Evolutionary conservation across 2,888 invertebrate species (phyloP).

Genomic region (Eupithecia exiguata): DNA sequence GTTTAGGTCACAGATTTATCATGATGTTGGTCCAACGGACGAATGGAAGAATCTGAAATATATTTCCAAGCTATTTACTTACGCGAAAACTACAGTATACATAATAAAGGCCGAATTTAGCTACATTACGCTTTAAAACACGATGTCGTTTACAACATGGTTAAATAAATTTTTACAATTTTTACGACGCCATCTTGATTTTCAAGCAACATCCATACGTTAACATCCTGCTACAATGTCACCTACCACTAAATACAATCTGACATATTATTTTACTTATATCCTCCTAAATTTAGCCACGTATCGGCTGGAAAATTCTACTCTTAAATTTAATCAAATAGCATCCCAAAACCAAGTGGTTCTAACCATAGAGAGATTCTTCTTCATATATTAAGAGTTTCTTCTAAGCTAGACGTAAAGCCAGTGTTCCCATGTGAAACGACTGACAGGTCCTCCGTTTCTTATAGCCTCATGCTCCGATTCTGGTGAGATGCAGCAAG

Average conservation of each 20-base stretch:
- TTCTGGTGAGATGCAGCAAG: constrained; percentile 86
- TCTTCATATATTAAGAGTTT: not conserved
- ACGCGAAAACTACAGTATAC: constrained; percentile 9
- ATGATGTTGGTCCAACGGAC: constrained; percentile 60
- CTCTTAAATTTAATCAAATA: not conserved
- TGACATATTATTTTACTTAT: not conserved
- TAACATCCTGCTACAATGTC: not conserved
- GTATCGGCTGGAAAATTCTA: not conserved
- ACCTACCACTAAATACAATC: not conserved
- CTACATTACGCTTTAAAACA: not conserved
- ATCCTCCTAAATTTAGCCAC: not conserved
- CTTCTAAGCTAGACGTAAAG: constrained; percentile 82
- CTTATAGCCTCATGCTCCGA: constrained; percentile 87
- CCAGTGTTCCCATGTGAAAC: constrained; percentile 87
- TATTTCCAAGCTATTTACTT: constrained; percentile 13
- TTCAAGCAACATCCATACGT: not conserved
- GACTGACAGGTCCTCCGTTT: constrained; percentile 83
- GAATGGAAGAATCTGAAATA: constrained; percentile 48
- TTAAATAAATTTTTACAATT: not conserved
- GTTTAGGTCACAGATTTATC: constrained; percentile 79
- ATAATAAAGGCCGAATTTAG: constrained; percentile 7
- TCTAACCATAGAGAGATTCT: not conserved
- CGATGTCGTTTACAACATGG: not conserved
- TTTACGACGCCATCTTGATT: constrained; percentile 14
- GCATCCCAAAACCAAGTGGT: not conserved